Conservation (phyloP, 1,140 invertebrate species). For the Hesperophylax magnus region DNA sequence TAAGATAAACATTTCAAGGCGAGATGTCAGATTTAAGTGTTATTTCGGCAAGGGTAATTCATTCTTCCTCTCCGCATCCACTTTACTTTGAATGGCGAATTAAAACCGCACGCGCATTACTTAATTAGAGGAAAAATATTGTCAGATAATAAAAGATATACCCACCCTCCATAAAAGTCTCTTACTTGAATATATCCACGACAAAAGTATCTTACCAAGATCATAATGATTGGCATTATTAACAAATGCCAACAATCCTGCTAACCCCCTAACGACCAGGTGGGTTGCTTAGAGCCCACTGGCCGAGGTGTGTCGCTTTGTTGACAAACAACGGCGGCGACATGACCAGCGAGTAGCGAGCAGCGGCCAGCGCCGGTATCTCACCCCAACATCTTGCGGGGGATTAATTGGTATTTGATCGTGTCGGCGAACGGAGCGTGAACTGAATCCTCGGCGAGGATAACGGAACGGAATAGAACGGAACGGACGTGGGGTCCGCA, state of each 20-base stretch:
- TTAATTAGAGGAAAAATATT: too few relatives aligned
- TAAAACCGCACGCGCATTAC: too few relatives aligned
- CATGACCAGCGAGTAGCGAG: conserved; percentile 20
- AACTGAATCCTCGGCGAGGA: conserved; percentile 42
- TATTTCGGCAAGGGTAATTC: background rate
- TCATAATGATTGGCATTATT: too few relatives aligned
- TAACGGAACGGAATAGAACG: conserved; percentile 7
- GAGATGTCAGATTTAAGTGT: conserved; percentile 21
- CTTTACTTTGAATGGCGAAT: too few relatives aligned
- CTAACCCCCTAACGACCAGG: conserved; percentile 1
- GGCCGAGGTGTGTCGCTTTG: conserved; percentile 36
- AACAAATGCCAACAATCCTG: background rate
- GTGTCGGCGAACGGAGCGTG: conserved; percentile 41
- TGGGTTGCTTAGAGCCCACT: conserved; percentile 6
- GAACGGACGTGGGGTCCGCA: conserved; percentile 28
- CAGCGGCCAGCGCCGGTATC: conserved; percentile 22
- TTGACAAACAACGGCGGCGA: conserved; percentile 42
- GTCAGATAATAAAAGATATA: too few relatives aligned
- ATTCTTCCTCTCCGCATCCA: background rate
- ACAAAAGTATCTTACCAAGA: too few relatives aligned
- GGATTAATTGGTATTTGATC: conserved; percentile 58
- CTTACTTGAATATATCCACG: too few relatives aligned
- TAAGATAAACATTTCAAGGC: conserved; percentile 35
- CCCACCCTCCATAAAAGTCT: too few relatives aligned
- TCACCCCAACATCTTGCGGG: conserved; percentile 46